Percentiles rank a stretch among this genome's conserved stretches.
Evolutionary conservation across 2,888 invertebrate species (phyloP).

Genomic region (Drosophila stalkeri): DNA sequence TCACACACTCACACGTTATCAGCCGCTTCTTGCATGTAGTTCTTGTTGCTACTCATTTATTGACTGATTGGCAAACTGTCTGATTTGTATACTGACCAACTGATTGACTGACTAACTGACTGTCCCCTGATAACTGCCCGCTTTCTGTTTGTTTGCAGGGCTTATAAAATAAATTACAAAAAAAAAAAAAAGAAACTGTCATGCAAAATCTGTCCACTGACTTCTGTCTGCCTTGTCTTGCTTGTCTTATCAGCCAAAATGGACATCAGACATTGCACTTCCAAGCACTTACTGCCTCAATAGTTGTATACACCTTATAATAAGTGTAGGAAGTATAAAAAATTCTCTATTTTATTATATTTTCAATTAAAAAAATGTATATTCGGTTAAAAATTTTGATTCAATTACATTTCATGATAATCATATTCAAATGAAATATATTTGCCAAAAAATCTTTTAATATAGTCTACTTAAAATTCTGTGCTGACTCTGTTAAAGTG

Average conservation of each 20-base stretch:
- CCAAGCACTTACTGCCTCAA: conserved; percentile 26
- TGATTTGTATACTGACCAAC: conserved; percentile 27
- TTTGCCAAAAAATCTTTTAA: not conserved
- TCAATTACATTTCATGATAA: not conserved
- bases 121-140: conserved; percentile 46
- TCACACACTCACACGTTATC: conserved; percentile 49
- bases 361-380: not conserved
- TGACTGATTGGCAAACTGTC: conserved; percentile 34
- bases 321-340: not conserved
- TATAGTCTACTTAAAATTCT: not conserved
- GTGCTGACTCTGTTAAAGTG: not conserved
- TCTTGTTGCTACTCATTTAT: conserved; percentile 50
- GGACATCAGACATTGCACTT: conserved; percentile 55
- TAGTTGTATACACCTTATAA: conserved; percentile 47
- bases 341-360: not conserved
- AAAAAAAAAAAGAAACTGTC: conserved; percentile 17
- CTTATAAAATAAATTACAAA: not conserved
- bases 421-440: no score
- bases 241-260: conserved; percentile 34
- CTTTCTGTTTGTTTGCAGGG: conserved; percentile 30
- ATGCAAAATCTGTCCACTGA: conserved; percentile 47
- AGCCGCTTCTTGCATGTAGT: conserved; percentile 75
- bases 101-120: conserved; percentile 47
- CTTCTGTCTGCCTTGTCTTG: conserved; percentile 24
- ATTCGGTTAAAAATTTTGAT: not conserved